Evolutionary conservation across 2,797 vertebrate genomes (phyloP), one percentile per base, ranked within the genome.

Genomic region (Smutsia temminckii): DNA sequence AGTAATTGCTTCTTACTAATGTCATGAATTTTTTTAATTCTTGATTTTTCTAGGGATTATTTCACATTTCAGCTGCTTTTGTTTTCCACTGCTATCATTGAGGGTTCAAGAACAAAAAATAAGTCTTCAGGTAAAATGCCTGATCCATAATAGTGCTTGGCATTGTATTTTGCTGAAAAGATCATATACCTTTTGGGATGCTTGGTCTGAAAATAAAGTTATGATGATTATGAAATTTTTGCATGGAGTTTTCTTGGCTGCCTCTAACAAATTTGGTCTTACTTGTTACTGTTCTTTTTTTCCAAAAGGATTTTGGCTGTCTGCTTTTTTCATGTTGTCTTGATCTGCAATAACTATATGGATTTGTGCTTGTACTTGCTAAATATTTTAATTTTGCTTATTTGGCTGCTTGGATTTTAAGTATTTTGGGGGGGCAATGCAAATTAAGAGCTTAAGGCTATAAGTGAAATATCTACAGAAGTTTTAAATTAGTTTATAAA

Each of bases 51-150:
- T 97, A 97, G 97, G 91, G 64, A 97, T 94, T 97, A 96, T 98
- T 97, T 98, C 96, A 97, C 94, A 97, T 97, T 98, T 97, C 96
- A 97, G 96, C 97, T 96, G 93, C 95, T 97, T 98, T 98, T 98
- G 97, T 98, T 97, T 97, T 97, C 97, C 97, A 88, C 97, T 97
- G 96, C 97, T 98, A 94, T 98, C 97, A 97, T 97, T 97, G 96
- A 97, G 97, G 96, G 97, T 95, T 97, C 97, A 97, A 97, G 96
- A 97, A 95, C 93, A 97, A 96, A 98, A 97, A 96, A 96, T 98
- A 98, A 95, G 42, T 87, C 87, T 96, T 97, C 97, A 97, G 97
- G 97, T 98, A 98, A 98, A 96, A 97, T 72, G 96, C 97, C 97
- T 98, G 97, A 97, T 85, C 94, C 57, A 84, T 94, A 92, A 61